Percentiles rank a stretch among this genome's conserved stretches.
phyloP scores from a whole-genome alignment of 2,888 invertebrate genomes.

The Thera britannica region DNA sequence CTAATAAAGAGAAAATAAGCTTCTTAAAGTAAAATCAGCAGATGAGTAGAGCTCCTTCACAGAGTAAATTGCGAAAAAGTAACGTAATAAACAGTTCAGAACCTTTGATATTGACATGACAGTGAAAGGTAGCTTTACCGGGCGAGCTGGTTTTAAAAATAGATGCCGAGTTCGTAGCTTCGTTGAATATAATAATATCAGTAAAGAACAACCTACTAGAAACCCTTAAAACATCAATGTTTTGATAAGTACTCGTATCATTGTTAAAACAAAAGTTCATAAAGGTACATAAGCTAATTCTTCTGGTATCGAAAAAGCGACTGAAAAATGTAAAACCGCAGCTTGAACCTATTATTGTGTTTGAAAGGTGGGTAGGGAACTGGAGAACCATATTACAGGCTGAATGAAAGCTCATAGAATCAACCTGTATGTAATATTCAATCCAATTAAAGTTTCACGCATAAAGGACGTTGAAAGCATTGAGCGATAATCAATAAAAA shows the following conservation, averaged over 20 bases:
- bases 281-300: too few species aligned
- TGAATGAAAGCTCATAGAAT: background rate
- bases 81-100: conserved; percentile 22
- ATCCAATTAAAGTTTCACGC: conserved; percentile 19
- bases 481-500: conserved; percentile 14
- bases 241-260: too few species aligned
- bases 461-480: conserved; percentile 11
- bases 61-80: conserved; percentile 19
- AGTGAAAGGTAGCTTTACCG: conserved; percentile 38
- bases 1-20: background rate
- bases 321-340: background rate
- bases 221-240: background rate
- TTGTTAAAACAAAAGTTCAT: too few species aligned
- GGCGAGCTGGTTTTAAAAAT: conserved; percentile 49
- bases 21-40: conserved; percentile 2
- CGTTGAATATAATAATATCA: conserved; percentile 30
- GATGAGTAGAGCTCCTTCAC: background rate
- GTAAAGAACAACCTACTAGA: conserved; percentile 13
- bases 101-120: conserved; percentile 31
- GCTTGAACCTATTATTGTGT: background rate
- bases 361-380: background rate
- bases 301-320: too few species aligned
- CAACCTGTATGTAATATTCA: background rate
- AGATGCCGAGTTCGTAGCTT: conserved; percentile 42
- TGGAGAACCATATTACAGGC: background rate